Base-by-base conservation (phyloP, 2,797 vertebrate genomes). In the Perodicticus potto region DNA sequence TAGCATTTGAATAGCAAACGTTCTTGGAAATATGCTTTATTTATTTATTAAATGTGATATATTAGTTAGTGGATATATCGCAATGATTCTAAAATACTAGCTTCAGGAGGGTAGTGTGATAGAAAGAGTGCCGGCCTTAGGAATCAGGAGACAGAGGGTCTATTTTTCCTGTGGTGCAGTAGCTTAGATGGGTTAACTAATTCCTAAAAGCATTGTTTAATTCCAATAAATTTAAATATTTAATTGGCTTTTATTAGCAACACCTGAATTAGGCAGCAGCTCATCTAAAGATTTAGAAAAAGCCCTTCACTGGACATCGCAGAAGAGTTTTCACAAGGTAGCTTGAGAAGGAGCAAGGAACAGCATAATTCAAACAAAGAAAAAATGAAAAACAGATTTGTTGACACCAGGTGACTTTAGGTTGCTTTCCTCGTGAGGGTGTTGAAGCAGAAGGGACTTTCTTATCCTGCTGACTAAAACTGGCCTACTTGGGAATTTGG, bases 1-100 rank as follows among this genome's bases (percentile, higher is more conserved):
- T 53, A 53, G 49, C 23, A 94, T 57, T 63, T 70, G 63, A 57
- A 37, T 37, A 61, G 14, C 55, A 86, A 78, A 55, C 4, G 8
- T 87, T 14, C 40, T 91, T 59, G 86, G 34, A 95, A 92, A 65
- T 69, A 37, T 27, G 7, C 37, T 61, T 73, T 61, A 14, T 61
- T 89, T 85, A 49, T 63, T 86, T 65, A 53, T 86, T 74, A 69
- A 86, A 78, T 67, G 40, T 25, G 45, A 7, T 40, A 53, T 29
- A 12, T 89, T 45, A 45, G 1, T 72, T 61, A 86, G 16, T n/a
- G 23, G 59, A 27, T 86, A 3, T 34, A 37, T 63, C 78, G 17
- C 29, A 74, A 29, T 80, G 40, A 73, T 43, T 96, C 63, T 96
- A 65, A 70, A 78, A 53, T 32, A 69, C 22, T 57, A 90, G 76